These are phyloP conservation scores for Heliconius hermathena DNA, from an alignment of 1,140 invertebrate species.

Conservation along the genomic window DNA sequence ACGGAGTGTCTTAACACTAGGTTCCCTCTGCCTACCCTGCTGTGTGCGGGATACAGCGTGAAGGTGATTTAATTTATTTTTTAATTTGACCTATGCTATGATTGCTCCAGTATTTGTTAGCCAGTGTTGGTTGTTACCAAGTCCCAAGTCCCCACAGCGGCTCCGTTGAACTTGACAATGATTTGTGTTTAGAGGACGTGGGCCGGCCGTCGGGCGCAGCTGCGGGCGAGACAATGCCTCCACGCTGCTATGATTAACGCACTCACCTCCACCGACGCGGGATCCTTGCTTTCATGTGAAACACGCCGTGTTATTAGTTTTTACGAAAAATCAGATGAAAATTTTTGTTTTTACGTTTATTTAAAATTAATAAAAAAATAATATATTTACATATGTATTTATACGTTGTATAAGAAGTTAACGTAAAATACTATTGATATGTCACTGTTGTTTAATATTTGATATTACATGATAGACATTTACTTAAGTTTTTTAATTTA, in stretches of 20 bases:
- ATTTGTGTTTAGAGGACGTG: slow-evolving; percentile 68
- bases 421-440: too few relatives aligned
- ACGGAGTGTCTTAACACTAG: too few relatives aligned
- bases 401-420: too few relatives aligned
- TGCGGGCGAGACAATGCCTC: slow-evolving; percentile 59
- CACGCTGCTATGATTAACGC: slow-evolving; percentile 52
- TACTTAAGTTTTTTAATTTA: too few relatives aligned
- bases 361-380: neutral
- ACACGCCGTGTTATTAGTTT: neutral
- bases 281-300: slow-evolving; percentile 38
- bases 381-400: neutral
- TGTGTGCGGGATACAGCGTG: too few relatives aligned
- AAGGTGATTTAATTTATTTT: too few relatives aligned
- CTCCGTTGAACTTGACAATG: slow-evolving; percentile 74
- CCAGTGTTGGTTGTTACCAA: slow-evolving; percentile 27
- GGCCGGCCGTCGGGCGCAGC: slow-evolving; percentile 55
- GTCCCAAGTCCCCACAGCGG: slow-evolving; percentile 49
- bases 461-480: too few relatives aligned
- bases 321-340: neutral
- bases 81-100: neutral
- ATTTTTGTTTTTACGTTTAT: neutral
- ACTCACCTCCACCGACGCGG: slow-evolving; percentile 39
- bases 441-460: too few relatives aligned
- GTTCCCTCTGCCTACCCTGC: too few relatives aligned
- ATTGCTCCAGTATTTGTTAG: slow-evolving; percentile 15